Percentiles rank a stretch among this genome's conserved stretches.
Conservation (phyloP, 2,888 invertebrate genomes). For the Dastarcus helophoroides region DNA sequence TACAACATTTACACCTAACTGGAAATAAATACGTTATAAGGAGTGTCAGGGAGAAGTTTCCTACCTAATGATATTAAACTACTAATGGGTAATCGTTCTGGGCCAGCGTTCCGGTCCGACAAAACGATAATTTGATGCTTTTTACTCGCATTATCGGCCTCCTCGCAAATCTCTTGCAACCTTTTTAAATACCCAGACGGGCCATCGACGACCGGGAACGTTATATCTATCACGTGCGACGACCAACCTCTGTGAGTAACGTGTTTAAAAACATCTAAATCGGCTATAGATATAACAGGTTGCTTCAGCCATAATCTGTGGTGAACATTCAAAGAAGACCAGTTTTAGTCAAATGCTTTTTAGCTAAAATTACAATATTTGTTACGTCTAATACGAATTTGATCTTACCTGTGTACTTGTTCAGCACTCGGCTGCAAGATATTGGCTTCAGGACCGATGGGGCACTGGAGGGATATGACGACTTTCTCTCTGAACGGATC, state of each 20-base stretch:
- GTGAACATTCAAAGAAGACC: too few species aligned
- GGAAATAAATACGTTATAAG: too few species aligned
- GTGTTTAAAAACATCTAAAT: conserved; percentile 76
- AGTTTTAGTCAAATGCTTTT: too few species aligned
- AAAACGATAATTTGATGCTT: conserved; percentile 73
- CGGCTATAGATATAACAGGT: conserved; percentile 86
- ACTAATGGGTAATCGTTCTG: conserved; percentile 60
- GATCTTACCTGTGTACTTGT: conserved; percentile 40
- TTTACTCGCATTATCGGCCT: conserved; percentile 60
- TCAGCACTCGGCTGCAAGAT: conserved; percentile 79
- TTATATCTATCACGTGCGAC: conserved; percentile 69
- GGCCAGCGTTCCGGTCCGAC: conserved; percentile 62
- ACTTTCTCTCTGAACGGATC: conserved; percentile 98
- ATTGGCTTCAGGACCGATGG: conserved; percentile 93
- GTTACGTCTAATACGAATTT: neutral
- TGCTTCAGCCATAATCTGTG: conserved; percentile 75
- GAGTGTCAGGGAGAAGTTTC: too few species aligned
- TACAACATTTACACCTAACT: too few species aligned
- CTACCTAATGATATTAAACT: conserved; percentile 66
- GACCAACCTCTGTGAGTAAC: conserved; percentile 82
- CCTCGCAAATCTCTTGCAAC: conserved; percentile 66
- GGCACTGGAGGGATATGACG: conserved; percentile 96
- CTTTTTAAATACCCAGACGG: conserved; percentile 64
- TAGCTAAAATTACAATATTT: neutral
- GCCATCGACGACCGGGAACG: conserved; percentile 70